A percentile compares a stretch with the other conserved stretches of the same genome.
Conservation (phyloP, 2,797 vertebrate species). For the Kryptolebias ocellatus region DNA sequence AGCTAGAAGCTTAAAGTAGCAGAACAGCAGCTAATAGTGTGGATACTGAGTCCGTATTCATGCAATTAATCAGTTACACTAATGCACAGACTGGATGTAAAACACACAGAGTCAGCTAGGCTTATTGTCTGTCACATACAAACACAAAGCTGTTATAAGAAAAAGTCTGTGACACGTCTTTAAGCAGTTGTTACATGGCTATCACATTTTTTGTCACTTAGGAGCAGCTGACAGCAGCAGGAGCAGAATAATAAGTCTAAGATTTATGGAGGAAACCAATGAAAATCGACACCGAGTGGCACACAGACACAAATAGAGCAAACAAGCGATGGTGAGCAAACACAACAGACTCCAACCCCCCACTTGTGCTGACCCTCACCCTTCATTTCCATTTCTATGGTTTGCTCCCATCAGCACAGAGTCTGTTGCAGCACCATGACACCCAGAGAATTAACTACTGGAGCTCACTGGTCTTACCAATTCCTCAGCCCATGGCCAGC, state of each 20-base stretch:
- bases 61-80: constrained; percentile 48
- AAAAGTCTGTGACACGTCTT: constrained; percentile 23
- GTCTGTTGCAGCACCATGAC: constrained; percentile 52
- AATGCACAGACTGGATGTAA: constrained; percentile 51
- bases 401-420: constrained; percentile 60
- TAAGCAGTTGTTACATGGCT: neutral
- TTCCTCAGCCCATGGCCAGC: constrained; percentile 45
- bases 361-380: constrained; percentile 54
- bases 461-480: constrained; percentile 45
- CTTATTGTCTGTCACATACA: constrained; percentile 46
- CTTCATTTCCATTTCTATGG: constrained; percentile 77
- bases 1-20: no score
- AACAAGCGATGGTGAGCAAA: constrained; percentile 46
- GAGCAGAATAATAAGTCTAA: constrained; percentile 23
- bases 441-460: constrained; percentile 67
- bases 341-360: constrained; percentile 44
- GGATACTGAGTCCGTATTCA: neutral
- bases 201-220: constrained; percentile 23
- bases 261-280: constrained; percentile 26
- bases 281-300: constrained; percentile 39
- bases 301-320: constrained; percentile 23
- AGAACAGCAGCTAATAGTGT: no score
- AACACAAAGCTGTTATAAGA: constrained; percentile 30
- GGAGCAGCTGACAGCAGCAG: constrained; percentile 12
- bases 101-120: constrained; percentile 31